Percentiles rank a stretch among this genome's conserved stretches.
Evolutionary conservation across 2,888 invertebrate species (phyloP).

Genomic region (Agrochola macilenta): DNA sequence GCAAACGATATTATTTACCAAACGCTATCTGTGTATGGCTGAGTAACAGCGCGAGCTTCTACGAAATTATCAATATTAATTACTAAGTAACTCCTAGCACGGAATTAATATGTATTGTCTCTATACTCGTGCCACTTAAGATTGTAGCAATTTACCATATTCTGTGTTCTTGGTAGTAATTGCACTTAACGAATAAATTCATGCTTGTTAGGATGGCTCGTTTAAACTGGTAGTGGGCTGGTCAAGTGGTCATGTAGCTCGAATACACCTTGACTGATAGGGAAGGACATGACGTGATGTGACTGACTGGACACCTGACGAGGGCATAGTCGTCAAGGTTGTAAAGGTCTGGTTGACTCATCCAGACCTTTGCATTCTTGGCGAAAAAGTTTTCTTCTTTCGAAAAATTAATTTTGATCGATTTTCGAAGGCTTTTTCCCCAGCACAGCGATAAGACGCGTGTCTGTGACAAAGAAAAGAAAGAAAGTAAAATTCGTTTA

Average conservation of each 20-base stretch:
- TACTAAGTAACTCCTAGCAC: conserved; percentile 55
- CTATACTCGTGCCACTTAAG: conserved; percentile 31
- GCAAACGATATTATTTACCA: conserved; percentile 64
- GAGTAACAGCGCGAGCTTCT: conserved; percentile 41
- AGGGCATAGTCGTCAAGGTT: neutral
- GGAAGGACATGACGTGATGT: conserved; percentile 5
- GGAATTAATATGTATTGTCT: conserved; percentile 59
- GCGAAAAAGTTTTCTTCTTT: no score
- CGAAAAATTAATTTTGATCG: no score
- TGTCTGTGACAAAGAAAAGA: neutral
- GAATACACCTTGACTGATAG: conserved; percentile 20
- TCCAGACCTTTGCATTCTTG: no score
- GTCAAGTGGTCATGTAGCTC: conserved; percentile 11
- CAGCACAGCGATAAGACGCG: neutral
- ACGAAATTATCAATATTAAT: conserved; percentile 60
- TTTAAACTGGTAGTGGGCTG: conserved; percentile 37
- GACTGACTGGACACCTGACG: neutral
- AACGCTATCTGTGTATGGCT: conserved; percentile 45
- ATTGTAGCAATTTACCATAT: conserved; percentile 43
- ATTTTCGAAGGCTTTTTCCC: neutral
- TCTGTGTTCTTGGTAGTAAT: conserved; percentile 37
- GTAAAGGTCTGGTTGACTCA: neutral
- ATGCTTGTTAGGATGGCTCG: conserved; percentile 27
- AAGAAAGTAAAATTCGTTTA: neutral
- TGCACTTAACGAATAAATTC: conserved; percentile 31